Conservation (phyloP, 2,113 vertebrate genomes). For the Ammodramus savannarum region DNA sequence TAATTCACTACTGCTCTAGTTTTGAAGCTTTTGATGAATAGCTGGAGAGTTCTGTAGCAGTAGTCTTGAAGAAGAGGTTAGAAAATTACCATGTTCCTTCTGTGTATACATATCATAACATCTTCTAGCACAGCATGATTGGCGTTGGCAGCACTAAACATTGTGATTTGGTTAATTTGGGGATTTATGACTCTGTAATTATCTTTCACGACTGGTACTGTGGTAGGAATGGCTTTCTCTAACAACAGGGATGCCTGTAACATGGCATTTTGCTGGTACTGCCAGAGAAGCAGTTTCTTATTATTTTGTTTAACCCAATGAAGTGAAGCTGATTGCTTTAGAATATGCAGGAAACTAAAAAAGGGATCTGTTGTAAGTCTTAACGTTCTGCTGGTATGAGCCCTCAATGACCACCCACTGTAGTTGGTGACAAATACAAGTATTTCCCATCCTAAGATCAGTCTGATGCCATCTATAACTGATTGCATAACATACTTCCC, state of each 20-base stretch:
- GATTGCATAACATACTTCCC: neutral
- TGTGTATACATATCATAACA: neutral
- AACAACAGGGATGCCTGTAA: neutral
- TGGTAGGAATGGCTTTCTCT: neutral
- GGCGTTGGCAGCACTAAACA: neutral
- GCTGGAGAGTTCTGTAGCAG: conserved; percentile 9
- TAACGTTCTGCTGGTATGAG: neutral
- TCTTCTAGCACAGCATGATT: neutral
- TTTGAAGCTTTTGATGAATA: neutral
- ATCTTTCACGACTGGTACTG: neutral
- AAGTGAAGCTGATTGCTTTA: neutral
- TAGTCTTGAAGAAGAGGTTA: neutral
- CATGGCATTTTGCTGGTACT: neutral
- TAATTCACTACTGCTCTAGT: neutral
- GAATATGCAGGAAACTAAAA: neutral
- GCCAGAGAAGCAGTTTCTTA: neutral
- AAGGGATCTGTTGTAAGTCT: neutral
- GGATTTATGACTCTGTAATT: neutral
- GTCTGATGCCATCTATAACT: neutral
- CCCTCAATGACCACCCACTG: neutral
- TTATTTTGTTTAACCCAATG: neutral
- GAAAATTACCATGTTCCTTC: conserved; percentile 11
- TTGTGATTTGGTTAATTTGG: conserved; percentile 25
- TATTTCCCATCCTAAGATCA: neutral
- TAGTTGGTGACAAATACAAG: neutral